Base-by-base conservation (phyloP, 2,888 invertebrate species). In the Neoaliturus tenellus region DNA sequence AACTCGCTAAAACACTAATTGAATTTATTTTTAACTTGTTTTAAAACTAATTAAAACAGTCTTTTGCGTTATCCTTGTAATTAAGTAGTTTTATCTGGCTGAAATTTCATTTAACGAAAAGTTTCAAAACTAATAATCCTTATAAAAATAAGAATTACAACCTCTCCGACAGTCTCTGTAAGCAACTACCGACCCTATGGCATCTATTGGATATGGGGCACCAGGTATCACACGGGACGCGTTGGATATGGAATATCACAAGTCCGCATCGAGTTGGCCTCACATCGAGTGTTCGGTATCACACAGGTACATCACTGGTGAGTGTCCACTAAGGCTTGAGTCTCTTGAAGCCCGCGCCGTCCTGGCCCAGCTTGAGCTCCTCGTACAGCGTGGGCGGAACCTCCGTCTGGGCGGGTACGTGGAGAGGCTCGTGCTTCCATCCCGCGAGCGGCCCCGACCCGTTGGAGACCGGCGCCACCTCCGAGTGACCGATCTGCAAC, bases 271-370 rank as follows among this genome's bases (percentile, higher is more conserved):
- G 62, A 62, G 62, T 62, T n/a, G n/a, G n/a, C 20, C 28, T 28
- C 31, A 8, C 41, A 33, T 78, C 78, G 78, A 78, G 48, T 55
- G n/a, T 17, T 35, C 41, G 39, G 71, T n/a, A 71, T 39, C 39
- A n/a, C 39, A 23, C 23, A 14, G 44, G n/a, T n/a, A n/a, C 44
- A 20, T 51, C 51, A 51, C 51, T 48, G 80, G 33, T 48, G 62
- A n/a, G 48, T 73, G 17, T 78, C 48, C 82, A 87, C 91, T 94
- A 94, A 92, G 94, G 94, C 91, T 95, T 95, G 91, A 96, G 93
- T 90, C 96, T 92, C 91, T 96, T 96, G 92, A 96, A 96, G 88
- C 96, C 95, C 86, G 95, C 95, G 87, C 96, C 96, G 89, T 96
- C 95, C 89, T 95, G 95, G 85, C 94, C 94, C 88, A 96, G 93